Evolutionary conservation across 2,113 vertebrate species (phyloP).

Genomic region (Nothocercus nigrocapillus): DNA sequence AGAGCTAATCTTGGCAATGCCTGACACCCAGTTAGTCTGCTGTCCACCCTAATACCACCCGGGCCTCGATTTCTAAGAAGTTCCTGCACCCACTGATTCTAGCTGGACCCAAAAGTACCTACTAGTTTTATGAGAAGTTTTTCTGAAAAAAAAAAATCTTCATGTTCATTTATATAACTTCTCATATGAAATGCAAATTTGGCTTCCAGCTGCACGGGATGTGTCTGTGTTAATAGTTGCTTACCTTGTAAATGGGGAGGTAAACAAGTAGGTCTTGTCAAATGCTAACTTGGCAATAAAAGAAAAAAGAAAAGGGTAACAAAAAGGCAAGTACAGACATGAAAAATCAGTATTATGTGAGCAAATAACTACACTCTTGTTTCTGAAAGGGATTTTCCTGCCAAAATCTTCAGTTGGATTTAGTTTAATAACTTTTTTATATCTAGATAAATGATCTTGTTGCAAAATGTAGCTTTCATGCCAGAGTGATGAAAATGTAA

Average conservation of each 20-base stretch:
- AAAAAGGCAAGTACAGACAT: background rate
- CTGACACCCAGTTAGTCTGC: background rate
- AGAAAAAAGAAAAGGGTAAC: background rate
- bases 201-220: background rate
- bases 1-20: background rate
- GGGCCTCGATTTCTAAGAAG: background rate
- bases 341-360: background rate
- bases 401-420: constrained; percentile 17
- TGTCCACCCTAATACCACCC: background rate
- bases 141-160: background rate
- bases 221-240: background rate
- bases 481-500: background rate
- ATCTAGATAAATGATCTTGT: constrained; percentile 4
- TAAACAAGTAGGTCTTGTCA: background rate
- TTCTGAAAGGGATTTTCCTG: background rate
- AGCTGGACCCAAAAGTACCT: background rate
- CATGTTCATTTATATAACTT: background rate
- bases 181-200: background rate
- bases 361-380: background rate
- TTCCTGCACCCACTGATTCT: background rate
- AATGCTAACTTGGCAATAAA: background rate
- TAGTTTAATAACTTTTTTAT: background rate
- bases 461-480: background rate
- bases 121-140: background rate
- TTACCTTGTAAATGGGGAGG: background rate